phyloP scores from a whole-genome alignment of 2,113 vertebrate species.

The Numida meleagris region DNA sequence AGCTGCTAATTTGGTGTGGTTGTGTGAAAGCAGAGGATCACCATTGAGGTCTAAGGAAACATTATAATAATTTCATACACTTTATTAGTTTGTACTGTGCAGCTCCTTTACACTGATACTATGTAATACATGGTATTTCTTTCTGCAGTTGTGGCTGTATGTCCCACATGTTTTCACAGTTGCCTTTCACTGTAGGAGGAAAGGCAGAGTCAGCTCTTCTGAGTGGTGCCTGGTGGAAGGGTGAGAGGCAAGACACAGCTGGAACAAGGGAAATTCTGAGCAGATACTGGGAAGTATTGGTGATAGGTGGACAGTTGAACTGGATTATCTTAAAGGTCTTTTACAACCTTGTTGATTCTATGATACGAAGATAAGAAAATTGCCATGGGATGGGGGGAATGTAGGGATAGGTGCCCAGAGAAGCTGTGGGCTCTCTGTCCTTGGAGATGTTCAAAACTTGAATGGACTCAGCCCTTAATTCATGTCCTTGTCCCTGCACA shows the following conservation, averaged over 20 bases:
- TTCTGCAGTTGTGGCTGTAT: background rate
- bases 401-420: background rate
- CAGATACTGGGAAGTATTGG: background rate
- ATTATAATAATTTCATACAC: background rate
- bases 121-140: background rate
- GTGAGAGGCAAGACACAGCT: background rate
- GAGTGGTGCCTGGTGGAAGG: background rate
- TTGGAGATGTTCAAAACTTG: background rate
- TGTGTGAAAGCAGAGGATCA: background rate
- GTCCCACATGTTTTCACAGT: background rate
- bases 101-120: background rate
- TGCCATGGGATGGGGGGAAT: background rate
- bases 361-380: background rate
- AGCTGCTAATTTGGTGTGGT: background rate
- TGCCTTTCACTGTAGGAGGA: background rate
- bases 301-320: too few relatives aligned
- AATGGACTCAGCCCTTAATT: background rate
- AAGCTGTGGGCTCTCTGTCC: background rate
- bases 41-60: background rate
- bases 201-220: background rate
- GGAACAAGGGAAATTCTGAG: background rate
- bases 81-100: accelerated
- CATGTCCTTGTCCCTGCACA: accelerated
- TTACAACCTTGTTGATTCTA: too few relatives aligned
- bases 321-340: too few relatives aligned